Evolutionary conservation across 2,113 vertebrate genomes (phyloP), one percentile per base, ranked within the genome.

Genomic region (Mesembrinibis cayennensis): DNA sequence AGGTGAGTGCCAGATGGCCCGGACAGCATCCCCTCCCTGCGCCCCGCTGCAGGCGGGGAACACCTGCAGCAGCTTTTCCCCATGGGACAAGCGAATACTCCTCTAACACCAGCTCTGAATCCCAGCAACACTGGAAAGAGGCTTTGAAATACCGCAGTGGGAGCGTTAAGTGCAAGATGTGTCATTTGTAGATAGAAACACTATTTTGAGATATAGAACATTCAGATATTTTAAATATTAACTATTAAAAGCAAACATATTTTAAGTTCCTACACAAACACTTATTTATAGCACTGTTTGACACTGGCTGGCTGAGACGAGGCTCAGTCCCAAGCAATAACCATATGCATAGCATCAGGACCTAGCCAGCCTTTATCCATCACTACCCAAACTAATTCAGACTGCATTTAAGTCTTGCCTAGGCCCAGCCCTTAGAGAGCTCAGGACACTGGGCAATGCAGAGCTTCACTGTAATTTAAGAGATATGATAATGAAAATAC

Each of bases 161-260:
- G 85, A 92, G 86, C 71, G 32, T 6, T 25, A 6, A 87, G 69
- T 29, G 3, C 88, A 76, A 52, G 82, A 90, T 93, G 87, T 95
- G 90, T 92, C 86, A 81, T 17, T 86, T 83, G 94, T 1, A 74
- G 95, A 90, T 25, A 73, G 89, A 88, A 91, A 82, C 49, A 9
- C 95, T 96, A 91, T 95, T 91, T 77, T 93, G 84, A 87, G 87
- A 67, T 1, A 55, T 3, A 71, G 80, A 92, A 95, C 40, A 14
- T 36, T 87, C 62, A 63, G 90, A 94, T 93, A 86, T 91, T 93
- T 92, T 90, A 81, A 94, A 94, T 95, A 96, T 89, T 96, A 93
- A 94, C 94, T 94, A 95, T 89, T 91, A 90, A 89, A 92, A 92
- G 92, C 76, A 96, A 95, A 92, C 82, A 66, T 73, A 89, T 96